Conservation (phyloP, 2,888 invertebrate species). For the Pseudococcus viburni region DNA sequence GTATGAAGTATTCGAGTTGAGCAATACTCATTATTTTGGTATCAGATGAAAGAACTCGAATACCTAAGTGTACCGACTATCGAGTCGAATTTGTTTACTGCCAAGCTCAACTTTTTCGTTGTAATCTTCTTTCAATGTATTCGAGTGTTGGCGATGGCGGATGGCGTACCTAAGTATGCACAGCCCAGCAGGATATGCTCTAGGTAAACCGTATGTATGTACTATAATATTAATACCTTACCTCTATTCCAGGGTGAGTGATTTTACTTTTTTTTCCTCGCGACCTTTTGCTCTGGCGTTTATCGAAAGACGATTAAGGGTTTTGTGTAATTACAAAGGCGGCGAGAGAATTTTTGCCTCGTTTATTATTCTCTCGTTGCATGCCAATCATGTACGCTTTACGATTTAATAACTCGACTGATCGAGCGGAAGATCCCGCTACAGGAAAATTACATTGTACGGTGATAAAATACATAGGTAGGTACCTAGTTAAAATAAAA, state of each 20-base stretch:
- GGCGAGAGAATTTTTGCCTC: conserved; percentile 8
- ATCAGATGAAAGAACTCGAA: conserved; percentile 61
- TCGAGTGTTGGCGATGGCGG: background rate
- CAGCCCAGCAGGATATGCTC: too few species aligned
- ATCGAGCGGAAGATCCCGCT: too few species aligned
- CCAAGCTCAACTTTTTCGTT: conserved; percentile 53
- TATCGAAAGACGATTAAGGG: conserved; percentile 47
- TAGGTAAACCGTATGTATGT: too few species aligned
- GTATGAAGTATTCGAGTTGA: conserved; percentile 13
- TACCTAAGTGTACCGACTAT: conserved; percentile 51
- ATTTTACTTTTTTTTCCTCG: background rate
- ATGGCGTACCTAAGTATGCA: too few species aligned
- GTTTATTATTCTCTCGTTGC: background rate
- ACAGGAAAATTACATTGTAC: too few species aligned
- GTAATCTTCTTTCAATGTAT: conserved; percentile 52
- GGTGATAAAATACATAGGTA: too few species aligned
- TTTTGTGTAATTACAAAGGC: conserved; percentile 37
- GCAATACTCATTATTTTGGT: conserved; percentile 60
- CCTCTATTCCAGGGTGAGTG: background rate
- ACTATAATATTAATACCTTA: too few species aligned
- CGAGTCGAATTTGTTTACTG: conserved; percentile 51
- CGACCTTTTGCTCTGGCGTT: background rate
- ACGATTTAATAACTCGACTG: background rate
- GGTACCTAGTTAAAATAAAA: too few species aligned
- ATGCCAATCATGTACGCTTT: conserved; percentile 15